Conservation (phyloP, 2,888 invertebrate genomes). For the Leucophenga montana region DNA sequence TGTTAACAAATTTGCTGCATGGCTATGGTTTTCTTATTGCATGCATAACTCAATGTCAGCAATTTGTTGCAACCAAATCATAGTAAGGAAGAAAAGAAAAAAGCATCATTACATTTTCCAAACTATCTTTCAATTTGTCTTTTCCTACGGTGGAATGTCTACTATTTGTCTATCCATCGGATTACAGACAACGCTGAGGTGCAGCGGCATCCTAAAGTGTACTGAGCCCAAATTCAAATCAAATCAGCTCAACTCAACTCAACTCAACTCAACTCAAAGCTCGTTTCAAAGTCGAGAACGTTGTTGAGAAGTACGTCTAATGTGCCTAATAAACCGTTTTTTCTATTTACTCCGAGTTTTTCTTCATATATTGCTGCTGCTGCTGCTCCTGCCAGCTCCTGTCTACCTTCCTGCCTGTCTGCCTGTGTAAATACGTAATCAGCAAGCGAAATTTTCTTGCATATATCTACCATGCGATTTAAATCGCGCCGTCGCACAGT, state of each 20-base stretch:
- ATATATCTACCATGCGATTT: conserved; percentile 42
- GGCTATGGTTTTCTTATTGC: background rate
- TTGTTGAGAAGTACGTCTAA: conserved; percentile 41
- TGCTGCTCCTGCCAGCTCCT: background rate
- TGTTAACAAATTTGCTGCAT: background rate
- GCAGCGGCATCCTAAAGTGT: background rate
- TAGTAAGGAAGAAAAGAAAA: no score
- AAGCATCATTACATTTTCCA: no score
- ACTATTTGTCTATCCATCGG: no score
- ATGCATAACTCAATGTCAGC: no score
- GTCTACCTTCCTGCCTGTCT: conserved; percentile 21
- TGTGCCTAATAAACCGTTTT: conserved; percentile 62
- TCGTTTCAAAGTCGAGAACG: no score
- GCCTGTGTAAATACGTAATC: conserved; percentile 60
- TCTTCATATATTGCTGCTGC: conserved; percentile 32
- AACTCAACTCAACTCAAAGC: no score
- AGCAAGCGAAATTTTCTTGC: conserved; percentile 56
- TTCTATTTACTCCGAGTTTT: conserved; percentile 38
- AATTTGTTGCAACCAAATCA: no score
- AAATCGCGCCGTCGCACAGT: no score
- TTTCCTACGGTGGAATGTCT: no score
- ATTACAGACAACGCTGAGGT: no score
- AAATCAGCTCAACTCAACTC: no score
- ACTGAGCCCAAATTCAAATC: conserved; percentile 3
- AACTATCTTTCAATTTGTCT: no score